Percentiles rank a stretch among this genome's conserved stretches.
These are phyloP conservation scores for Galbula dea DNA, from an alignment of 2,113 vertebrate genomes.

Conservation along the genomic window DNA sequence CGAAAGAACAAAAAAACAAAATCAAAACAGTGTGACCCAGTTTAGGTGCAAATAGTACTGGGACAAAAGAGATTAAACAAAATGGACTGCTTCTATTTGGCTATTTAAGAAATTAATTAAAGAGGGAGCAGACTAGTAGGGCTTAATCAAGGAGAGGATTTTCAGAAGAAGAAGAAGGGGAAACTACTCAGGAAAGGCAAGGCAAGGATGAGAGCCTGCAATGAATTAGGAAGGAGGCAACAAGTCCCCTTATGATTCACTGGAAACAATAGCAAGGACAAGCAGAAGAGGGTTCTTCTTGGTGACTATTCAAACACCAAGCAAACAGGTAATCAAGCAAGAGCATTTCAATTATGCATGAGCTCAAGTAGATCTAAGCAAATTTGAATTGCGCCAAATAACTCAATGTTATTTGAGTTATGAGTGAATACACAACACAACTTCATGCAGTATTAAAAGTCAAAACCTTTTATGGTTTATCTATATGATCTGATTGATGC, in stretches of 20 bases:
- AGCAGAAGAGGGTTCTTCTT: background rate
- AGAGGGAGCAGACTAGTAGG: background rate
- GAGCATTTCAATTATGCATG: slow-evolving; percentile 18
- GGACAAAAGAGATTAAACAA: background rate
- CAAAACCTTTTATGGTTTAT: slow-evolving; percentile 3
- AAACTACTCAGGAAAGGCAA: background rate
- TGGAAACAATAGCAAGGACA: background rate
- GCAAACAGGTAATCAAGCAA: background rate
- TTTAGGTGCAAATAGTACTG: background rate
- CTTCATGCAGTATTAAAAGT: background rate
- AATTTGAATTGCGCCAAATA: background rate
- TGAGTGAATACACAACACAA: background rate
- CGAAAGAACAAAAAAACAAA: background rate
- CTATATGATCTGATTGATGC: background rate
- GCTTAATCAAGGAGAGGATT: background rate
- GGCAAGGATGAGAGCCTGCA: background rate
- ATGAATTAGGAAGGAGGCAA: background rate
- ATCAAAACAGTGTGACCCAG: background rate
- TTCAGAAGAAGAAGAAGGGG: background rate
- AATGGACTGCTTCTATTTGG: background rate
- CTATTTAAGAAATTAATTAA: background rate
- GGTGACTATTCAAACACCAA: background rate
- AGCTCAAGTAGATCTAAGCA: background rate
- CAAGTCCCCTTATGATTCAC: background rate
- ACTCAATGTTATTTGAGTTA: too few species aligned